These are phyloP conservation scores for Typhlichthys subterraneus DNA, from an alignment of 2,797 vertebrate genomes.

Conservation along the genomic window DNA sequence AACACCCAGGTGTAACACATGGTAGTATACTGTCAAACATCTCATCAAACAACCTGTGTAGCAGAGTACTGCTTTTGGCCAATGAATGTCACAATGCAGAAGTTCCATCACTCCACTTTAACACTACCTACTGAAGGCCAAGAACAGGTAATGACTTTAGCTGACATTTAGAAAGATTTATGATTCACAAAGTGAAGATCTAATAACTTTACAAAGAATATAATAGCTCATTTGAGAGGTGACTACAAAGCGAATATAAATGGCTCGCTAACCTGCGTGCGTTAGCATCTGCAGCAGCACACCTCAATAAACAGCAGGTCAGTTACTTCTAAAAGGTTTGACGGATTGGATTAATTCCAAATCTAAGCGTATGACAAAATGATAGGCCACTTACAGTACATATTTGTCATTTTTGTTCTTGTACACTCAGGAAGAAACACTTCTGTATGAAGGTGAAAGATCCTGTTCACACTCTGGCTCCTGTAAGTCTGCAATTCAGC, in stretches of 20 bases:
- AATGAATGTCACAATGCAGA: background rate
- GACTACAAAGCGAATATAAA: constrained; percentile 22
- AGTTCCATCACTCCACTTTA: constrained; percentile 1
- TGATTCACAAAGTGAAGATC: constrained; percentile 12
- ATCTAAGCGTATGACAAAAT: constrained; percentile 15
- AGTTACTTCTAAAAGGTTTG: background rate
- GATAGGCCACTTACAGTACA: constrained; percentile 3
- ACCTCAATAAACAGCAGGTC: constrained; percentile 3
- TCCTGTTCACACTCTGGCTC: too few species aligned
- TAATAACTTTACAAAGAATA: constrained; percentile 15
- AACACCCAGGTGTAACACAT: background rate
- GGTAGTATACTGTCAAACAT: background rate
- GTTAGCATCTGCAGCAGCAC: constrained; percentile 16
- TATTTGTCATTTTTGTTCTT: background rate
- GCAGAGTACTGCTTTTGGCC: background rate
- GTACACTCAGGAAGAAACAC: too few species aligned
- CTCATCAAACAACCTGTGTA: background rate
- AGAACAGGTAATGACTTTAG: constrained; percentile 15
- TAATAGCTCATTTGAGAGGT: constrained; percentile 23
- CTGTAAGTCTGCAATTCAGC: constrained; percentile 30
- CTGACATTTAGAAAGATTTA: constrained; percentile 33
- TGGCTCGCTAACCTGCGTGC: constrained; percentile 27
- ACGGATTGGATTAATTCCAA: constrained; percentile 24
- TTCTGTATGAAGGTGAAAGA: too few species aligned
- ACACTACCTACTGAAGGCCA: constrained; percentile 8